Base-by-base conservation (phyloP, 2,797 vertebrate genomes). In the Lemur catta region DNA sequence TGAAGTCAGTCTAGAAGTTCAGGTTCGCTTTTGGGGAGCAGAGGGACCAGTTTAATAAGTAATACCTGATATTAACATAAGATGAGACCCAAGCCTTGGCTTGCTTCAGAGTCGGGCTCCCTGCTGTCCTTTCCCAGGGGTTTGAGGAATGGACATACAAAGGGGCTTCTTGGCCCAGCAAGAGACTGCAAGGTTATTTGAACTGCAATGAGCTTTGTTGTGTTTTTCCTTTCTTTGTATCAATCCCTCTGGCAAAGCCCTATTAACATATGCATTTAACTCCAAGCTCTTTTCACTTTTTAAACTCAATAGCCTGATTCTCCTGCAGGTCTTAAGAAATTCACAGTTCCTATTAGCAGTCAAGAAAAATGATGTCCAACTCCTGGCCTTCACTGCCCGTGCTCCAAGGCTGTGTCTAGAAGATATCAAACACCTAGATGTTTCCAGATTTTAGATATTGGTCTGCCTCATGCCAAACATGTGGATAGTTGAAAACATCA, bases 401-500 rank as follows among this genome's bases (percentile, higher is more conserved):
- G 74, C 28, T 81, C 55, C 71, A 79, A 92, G 72, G 65, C 61
- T 84, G 6, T 52, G 35, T 92, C 84, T 93, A 88, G 57, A 92
- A 91, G 71, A 96, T 35, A 93, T 38, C 84, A 82, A 97, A 97
- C 57, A 96, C 89, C 86, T 96, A 96, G 84, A 78, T 94, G 78
- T 48, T 95, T 97, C 95, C 93, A 97, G 91, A 94, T 92, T 93
- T 65, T 74, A 86, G 35, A 85, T 90, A 76, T 76, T 95, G 76
- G 28, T 81, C 96, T 92, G 71, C 63, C 63, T 86, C 78, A 88
- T 97, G 95, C 46, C 94, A 96, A 96, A 97, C 96, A 98, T 97
- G 96, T 98, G 97, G 93, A 76, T 46, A 88, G 81, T 22, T 92
- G 85, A 96, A 97, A 96, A 92, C 87, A 97, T 95, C 93, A 97